Percentiles rank a stretch among this genome's conserved stretches.
These are phyloP conservation scores for Speoplatyrhinus poulsoni DNA, from an alignment of 2,113 vertebrate genomes.

Conservation along the genomic window DNA sequence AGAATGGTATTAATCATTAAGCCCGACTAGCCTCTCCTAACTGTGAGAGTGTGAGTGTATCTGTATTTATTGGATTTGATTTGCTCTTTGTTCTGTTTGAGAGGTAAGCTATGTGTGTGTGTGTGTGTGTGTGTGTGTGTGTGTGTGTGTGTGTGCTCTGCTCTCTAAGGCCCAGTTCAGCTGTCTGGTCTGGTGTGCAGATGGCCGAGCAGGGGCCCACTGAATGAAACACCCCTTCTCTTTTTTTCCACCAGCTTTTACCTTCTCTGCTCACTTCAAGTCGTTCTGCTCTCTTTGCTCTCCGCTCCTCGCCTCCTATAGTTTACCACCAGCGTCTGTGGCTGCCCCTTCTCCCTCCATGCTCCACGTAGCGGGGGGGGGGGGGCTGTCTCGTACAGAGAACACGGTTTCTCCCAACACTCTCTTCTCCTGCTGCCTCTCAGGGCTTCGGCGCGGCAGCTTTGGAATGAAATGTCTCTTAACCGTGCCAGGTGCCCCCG, in stretches of 20 bases:
- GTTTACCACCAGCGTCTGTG: background rate
- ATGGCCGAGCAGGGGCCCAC: conserved; percentile 71
- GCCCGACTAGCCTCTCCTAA: conserved; percentile 47
- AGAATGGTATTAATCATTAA: conserved; percentile 68
- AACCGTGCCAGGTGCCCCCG: conserved; percentile 70
- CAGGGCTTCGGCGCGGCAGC: conserved; percentile 65
- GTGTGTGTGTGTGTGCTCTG: conserved; percentile 17
- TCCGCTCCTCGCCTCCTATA: background rate
- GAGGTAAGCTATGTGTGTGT: conserved; percentile 5
- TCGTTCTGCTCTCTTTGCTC: conserved; percentile 12
- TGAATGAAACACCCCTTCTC: conserved; percentile 67
- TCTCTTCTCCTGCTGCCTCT: conserved; percentile 69
- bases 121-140: conserved; percentile 9
- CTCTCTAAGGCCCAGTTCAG: conserved; percentile 72
- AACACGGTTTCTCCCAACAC: conserved; percentile 62
- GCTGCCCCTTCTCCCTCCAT: conserved; percentile 67
- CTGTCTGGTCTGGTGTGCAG: conserved; percentile 78
- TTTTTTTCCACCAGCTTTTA: conserved; percentile 25
- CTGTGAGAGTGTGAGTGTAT: conserved; percentile 21
- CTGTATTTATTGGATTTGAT: conserved; percentile 60
- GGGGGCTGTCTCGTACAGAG: conserved; percentile 71
- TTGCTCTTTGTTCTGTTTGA: conserved; percentile 58
- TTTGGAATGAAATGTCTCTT: conserved; percentile 76
- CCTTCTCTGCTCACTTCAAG: conserved; percentile 7
- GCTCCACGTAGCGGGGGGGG: conserved; percentile 70